These are phyloP conservation scores for Pantherophis guttatus DNA, from an alignment of 2,113 vertebrate genomes.

Conservation along the genomic window DNA sequence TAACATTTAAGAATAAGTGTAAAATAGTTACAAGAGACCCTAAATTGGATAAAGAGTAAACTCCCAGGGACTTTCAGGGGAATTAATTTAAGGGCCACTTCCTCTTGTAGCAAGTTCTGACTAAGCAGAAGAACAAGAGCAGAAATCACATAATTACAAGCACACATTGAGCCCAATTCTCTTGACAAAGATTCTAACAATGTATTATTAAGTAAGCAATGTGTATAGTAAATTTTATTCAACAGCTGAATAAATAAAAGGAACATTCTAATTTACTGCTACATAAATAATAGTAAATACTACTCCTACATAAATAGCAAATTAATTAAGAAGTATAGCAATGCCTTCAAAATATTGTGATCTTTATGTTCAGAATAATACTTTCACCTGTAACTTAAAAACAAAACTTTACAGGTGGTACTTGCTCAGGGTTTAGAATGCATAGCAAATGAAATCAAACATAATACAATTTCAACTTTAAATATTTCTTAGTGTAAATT, in stretches of 20 bases:
- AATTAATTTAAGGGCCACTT: neutral
- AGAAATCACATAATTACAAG: neutral
- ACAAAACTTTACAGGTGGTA: conserved; percentile 3
- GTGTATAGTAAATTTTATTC: neutral
- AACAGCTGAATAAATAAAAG: neutral
- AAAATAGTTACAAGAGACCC: neutral
- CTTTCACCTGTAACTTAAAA: neutral
- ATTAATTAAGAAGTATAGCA: neutral
- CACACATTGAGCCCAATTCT: neutral
- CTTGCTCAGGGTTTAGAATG: neutral
- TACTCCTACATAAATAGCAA: neutral
- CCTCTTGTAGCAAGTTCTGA: neutral
- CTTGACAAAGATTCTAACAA: neutral
- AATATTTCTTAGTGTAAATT: neutral
- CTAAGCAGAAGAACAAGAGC: neutral
- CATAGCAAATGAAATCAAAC: neutral
- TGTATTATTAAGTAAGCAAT: neutral
- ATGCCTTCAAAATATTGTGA: neutral
- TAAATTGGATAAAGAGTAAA: neutral
- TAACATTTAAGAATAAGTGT: neutral
- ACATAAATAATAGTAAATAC: too few species aligned
- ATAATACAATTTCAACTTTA: neutral
- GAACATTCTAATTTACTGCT: neutral
- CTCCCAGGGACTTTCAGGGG: too few species aligned
- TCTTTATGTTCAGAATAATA: neutral